phyloP scores from a whole-genome alignment of 2,113 vertebrate genomes.

The Tinamus guttatus region DNA sequence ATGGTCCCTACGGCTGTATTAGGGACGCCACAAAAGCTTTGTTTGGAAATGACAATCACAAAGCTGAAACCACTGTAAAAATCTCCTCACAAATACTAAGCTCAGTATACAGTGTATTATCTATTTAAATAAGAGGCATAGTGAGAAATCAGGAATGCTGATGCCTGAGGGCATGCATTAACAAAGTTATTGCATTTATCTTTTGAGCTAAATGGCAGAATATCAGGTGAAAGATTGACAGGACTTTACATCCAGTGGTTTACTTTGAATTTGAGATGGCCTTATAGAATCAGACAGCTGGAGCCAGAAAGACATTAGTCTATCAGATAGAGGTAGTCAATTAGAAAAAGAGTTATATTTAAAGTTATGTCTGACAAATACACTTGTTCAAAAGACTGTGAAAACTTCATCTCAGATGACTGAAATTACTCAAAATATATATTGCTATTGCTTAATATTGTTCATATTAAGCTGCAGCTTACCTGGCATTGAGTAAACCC shows the following conservation, averaged over 20 bases:
- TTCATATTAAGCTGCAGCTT: neutral
- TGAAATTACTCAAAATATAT: neutral
- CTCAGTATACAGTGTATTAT: neutral
- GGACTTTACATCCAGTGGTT: neutral
- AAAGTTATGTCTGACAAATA: neutral
- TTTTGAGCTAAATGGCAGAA: neutral
- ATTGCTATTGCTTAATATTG: too few relatives aligned
- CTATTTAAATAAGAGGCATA: neutral
- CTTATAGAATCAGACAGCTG: neutral
- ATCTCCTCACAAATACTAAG: fast-evolving
- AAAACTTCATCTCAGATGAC: neutral
- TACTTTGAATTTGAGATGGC: neutral
- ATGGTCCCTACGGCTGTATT: neutral
- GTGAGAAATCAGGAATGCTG: neutral
- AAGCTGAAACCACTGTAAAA: neutral
- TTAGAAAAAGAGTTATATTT: neutral
- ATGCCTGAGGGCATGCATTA: neutral
- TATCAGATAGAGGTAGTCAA: neutral
- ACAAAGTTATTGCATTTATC: neutral
- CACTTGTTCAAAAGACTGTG: neutral
- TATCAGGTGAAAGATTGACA: neutral
- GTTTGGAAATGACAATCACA: neutral
- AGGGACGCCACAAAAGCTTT: neutral
- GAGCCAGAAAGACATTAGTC: neutral
- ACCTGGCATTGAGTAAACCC: fast-evolving